Conservation (phyloP, 2,797 vertebrate genomes). For the Notamacropus eugenii region DNA sequence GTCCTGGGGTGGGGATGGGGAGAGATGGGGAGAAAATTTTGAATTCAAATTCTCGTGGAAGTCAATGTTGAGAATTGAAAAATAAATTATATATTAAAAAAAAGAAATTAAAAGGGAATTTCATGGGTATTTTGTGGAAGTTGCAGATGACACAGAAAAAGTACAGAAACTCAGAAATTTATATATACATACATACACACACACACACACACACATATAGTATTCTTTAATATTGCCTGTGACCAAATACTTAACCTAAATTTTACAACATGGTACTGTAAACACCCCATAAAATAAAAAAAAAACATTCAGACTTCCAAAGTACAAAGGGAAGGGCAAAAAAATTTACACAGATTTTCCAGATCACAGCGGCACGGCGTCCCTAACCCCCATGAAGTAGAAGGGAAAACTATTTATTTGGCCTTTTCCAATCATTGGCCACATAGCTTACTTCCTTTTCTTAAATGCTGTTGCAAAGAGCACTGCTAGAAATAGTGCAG, state of each 20-base stretch:
- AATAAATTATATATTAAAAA: too few relatives aligned
- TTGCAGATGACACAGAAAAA: not conserved
- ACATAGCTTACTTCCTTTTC: not conserved
- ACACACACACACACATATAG: too few relatives aligned
- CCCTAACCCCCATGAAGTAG: not conserved
- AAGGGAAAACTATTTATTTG: not conserved
- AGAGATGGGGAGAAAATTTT: too few relatives aligned
- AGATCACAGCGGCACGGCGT: not conserved
- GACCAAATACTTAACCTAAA: not conserved
- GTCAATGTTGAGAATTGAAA: too few relatives aligned
- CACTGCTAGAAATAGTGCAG: not conserved
- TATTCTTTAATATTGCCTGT: too few relatives aligned
- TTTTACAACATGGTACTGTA: not conserved
- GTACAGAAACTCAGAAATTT: not conserved
- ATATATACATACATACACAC: too few relatives aligned
- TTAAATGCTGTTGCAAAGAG: not conserved
- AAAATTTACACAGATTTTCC: not conserved
- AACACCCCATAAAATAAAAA: not conserved
- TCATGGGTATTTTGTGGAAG: not conserved
- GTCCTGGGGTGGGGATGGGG: too few relatives aligned
- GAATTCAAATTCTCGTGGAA: too few relatives aligned
- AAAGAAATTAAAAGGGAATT: not conserved
- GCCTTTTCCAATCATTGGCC: not conserved
- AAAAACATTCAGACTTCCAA: not conserved
- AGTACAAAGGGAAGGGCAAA: not conserved